A percentile compares a stretch with the other conserved stretches of the same genome.
phyloP scores from a whole-genome alignment of 1,140 invertebrate species.

The Fopius arisanus region DNA sequence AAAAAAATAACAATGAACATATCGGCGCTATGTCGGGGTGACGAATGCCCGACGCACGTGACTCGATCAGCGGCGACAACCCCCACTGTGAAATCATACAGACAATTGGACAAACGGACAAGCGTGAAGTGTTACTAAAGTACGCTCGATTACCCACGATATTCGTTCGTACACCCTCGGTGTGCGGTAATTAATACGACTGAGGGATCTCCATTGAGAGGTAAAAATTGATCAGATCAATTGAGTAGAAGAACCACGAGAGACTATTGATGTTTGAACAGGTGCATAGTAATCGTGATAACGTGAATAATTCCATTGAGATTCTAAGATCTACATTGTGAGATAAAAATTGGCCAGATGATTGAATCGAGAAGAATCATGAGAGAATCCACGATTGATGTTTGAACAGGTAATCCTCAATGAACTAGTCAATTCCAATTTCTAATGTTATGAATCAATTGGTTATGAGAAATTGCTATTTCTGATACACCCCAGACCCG shows the following conservation, averaged over 20 bases:
- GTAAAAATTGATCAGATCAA: not conserved
- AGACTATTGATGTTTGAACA: too few relatives aligned
- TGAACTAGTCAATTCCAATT: too few relatives aligned
- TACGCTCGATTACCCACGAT: constrained; percentile 33
- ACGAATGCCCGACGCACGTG: constrained; percentile 31
- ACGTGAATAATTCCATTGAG: too few relatives aligned
- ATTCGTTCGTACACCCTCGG: not conserved
- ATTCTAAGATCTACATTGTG: too few relatives aligned
- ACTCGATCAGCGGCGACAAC: constrained; percentile 28
- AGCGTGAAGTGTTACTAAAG: constrained; percentile 36
- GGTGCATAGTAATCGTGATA: too few relatives aligned
- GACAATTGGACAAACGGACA: constrained; percentile 53
- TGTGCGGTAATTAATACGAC: not conserved
- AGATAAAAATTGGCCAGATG: too few relatives aligned
- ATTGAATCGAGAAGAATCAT: too few relatives aligned
- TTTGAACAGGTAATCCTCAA: too few relatives aligned
- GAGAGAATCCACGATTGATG: too few relatives aligned
- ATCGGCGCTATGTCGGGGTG: constrained; percentile 23
- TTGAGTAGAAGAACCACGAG: too few relatives aligned
- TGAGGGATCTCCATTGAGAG: not conserved
- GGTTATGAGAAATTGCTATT: too few relatives aligned
- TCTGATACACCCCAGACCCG: not conserved
- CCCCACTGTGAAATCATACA: constrained; percentile 31
- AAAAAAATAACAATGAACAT: constrained; percentile 26
- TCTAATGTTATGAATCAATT: too few relatives aligned